Conservation (phyloP, 2,888 invertebrate genomes). For the Agriopis leucophaearia region DNA sequence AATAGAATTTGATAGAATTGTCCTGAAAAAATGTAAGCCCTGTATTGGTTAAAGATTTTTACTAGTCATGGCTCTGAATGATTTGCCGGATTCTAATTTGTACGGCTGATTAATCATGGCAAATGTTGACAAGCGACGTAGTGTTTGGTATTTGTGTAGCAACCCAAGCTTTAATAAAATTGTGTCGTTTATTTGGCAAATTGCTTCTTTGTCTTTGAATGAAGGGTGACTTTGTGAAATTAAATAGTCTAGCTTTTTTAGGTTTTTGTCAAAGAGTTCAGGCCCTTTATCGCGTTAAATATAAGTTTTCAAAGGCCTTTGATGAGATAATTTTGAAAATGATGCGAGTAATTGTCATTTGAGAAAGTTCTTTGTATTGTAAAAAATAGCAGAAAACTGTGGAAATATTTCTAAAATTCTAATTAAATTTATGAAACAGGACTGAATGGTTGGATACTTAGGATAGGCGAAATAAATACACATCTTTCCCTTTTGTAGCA, state of each 20-base stretch:
- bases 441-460: neutral
- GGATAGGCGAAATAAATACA: neutral
- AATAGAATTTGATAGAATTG: too few species aligned
- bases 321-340: conserved; percentile 17
- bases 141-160: neutral
- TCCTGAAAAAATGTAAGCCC: too few species aligned
- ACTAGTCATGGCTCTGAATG: neutral
- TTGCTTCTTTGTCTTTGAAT: conserved; percentile 21
- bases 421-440: neutral
- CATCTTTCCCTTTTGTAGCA: neutral
- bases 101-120: neutral
- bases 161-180: conserved; percentile 8
- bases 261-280: conserved; percentile 22
- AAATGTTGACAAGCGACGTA: neutral
- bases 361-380: conserved; percentile 6
- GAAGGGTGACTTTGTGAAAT: conserved; percentile 29
- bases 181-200: conserved; percentile 23
- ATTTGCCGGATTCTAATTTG: neutral
- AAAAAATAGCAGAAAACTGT: neutral
- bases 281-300: conserved; percentile 19
- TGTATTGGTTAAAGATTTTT: too few species aligned
- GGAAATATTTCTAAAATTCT: neutral
- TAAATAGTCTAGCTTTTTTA: conserved; percentile 30
- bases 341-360: conserved; percentile 26
- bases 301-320: conserved; percentile 29